phyloP scores from a whole-genome alignment of 2,113 vertebrate genomes.

The Ramphastos sulfuratus region DNA sequence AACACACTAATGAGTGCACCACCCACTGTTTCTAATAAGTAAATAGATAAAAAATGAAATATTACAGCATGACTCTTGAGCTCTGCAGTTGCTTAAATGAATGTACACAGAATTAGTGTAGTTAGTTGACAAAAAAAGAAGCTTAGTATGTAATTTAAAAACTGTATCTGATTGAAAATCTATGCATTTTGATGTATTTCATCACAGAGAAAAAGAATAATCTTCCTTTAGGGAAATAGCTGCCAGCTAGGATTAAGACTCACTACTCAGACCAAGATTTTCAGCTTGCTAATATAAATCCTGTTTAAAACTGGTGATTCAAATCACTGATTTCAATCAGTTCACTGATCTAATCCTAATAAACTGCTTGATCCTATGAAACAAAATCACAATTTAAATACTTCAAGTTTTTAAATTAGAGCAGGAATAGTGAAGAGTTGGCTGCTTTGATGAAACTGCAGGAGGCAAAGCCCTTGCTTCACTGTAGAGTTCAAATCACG shows the following conservation, averaged over 20 bases:
- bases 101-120: not conserved
- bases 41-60: not conserved
- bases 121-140: not conserved
- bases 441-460: not conserved
- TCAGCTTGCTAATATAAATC: not conserved
- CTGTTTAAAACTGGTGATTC: not conserved
- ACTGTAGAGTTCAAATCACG: not conserved
- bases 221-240: not conserved
- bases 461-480: not conserved
- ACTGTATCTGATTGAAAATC: not conserved
- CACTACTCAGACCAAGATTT: not conserved
- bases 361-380: not conserved
- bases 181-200: not conserved
- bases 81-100: not conserved
- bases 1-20: not conserved
- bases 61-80: not conserved
- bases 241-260: conserved; percentile 20
- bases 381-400: not conserved
- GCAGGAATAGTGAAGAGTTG: not conserved
- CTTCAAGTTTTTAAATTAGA: not conserved
- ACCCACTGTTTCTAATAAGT: not conserved
- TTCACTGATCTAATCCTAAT: not conserved
- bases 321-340: not conserved
- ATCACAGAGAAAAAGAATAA: not conserved
- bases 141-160: not conserved